phyloP scores from a whole-genome alignment of 2,797 vertebrate genomes.

The Labroides dimidiatus region DNA sequence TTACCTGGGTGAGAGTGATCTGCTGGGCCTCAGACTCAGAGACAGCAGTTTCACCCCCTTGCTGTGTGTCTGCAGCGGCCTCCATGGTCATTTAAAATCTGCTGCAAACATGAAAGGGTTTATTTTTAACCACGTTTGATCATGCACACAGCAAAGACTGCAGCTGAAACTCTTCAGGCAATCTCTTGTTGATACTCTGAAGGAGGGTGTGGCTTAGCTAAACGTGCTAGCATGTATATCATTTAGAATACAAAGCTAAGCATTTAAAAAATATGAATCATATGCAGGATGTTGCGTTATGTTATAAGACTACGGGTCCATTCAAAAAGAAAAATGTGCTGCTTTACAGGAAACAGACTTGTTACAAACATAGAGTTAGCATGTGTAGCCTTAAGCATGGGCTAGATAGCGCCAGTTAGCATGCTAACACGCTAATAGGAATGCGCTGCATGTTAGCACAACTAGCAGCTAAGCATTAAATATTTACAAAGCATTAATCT shows the following conservation, averaged over 20 bases:
- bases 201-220: slow-evolving; percentile 74
- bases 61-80: slow-evolving; percentile 96
- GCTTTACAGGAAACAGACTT: background rate
- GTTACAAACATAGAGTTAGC: background rate
- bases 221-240: slow-evolving; percentile 27
- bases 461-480: slow-evolving; percentile 3
- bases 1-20: slow-evolving; percentile 97
- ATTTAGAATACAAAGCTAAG: background rate
- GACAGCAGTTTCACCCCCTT: slow-evolving; percentile 94
- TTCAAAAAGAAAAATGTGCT: background rate
- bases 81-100: slow-evolving; percentile 99
- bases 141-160: background rate
- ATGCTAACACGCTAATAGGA: slow-evolving; percentile 66
- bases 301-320: fast-evolving
- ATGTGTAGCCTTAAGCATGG: too few species aligned
- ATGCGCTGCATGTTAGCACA: background rate
- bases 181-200: background rate
- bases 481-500: background rate
- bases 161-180: background rate
- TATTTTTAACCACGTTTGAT: background rate
- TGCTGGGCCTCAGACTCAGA: slow-evolving; percentile 96
- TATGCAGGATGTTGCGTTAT: fast-evolving
- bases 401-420: slow-evolving; percentile 28
- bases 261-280: background rate
- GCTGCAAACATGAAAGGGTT: slow-evolving; percentile 42